Evolutionary conservation across 1,140 invertebrate species (phyloP).

Genomic region (Acromyrmex charruanus): DNA sequence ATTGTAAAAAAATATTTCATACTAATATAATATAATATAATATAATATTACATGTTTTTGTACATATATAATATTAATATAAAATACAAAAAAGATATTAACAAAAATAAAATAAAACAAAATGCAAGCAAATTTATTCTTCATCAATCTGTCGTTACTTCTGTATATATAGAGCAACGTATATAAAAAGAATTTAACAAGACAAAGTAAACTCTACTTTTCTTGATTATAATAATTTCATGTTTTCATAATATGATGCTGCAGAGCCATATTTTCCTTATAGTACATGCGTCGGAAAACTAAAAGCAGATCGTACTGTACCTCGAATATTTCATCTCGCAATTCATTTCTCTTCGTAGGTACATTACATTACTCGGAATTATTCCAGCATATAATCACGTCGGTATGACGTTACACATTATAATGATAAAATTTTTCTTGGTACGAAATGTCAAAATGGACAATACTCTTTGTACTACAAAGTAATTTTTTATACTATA

Average conservation of each 20-base stretch:
- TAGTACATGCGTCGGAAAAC: constrained; percentile 25
- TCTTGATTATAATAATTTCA: constrained; percentile 56
- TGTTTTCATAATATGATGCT: constrained; percentile 37
- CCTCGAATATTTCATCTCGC: constrained; percentile 56
- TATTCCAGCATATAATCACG: constrained; percentile 60
- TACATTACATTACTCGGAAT: constrained; percentile 55
- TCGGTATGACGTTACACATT: constrained; percentile 39
- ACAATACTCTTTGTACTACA: constrained; percentile 44
- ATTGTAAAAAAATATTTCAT: not conserved
- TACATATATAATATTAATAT: constrained; percentile 21
- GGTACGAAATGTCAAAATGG: constrained; percentile 32
- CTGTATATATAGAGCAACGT: not conserved
- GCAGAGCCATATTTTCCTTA: constrained; percentile 31
- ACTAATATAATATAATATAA: not conserved
- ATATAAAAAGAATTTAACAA: constrained; percentile 31
- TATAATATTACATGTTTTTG: not conserved
- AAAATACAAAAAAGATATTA: not conserved
- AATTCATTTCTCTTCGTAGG: constrained; percentile 54
- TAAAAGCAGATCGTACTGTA: constrained; percentile 41
- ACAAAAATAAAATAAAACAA: not conserved
- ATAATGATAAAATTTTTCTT: constrained; percentile 60
- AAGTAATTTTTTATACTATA: constrained; percentile 54
- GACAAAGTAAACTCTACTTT: constrained; percentile 63
- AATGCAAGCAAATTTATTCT: not conserved
- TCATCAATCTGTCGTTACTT: constrained; percentile 35